These are phyloP conservation scores for Petrolisthes manimaculis DNA, from an alignment of 2,888 invertebrate genomes.

Conservation along the genomic window DNA sequence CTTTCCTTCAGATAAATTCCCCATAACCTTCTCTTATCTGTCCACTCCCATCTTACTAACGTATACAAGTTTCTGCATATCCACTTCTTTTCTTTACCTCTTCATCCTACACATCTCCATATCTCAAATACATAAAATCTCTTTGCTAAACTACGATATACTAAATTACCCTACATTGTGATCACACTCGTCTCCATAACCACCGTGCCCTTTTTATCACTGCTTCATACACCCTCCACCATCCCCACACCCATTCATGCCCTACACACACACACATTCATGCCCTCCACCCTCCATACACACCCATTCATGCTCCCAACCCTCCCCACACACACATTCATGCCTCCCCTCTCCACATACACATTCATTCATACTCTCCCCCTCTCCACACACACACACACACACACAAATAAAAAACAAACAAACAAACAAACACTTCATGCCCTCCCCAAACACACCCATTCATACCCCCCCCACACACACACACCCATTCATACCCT, in stretches of 20 bases:
- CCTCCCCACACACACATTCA: not conserved
- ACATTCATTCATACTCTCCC: not conserved
- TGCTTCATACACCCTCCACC: not conserved
- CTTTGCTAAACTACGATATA: too few relatives aligned
- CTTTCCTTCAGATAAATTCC: too few relatives aligned
- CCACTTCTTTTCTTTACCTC: too few relatives aligned
- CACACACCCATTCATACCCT: not conserved
- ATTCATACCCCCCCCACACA: not conserved
- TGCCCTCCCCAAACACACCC: not conserved
- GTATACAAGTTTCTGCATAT: too few relatives aligned
- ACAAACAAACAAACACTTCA: not conserved
- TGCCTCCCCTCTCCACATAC: not conserved
- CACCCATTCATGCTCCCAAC: not conserved
- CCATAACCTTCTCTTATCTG: too few relatives aligned
- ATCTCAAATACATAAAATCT: too few relatives aligned
- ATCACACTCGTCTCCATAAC: not conserved
- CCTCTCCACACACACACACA: not conserved
- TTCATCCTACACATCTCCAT: too few relatives aligned
- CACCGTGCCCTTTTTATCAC: not conserved
- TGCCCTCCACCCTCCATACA: not conserved
- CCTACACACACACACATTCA: not conserved
- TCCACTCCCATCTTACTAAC: too few relatives aligned
- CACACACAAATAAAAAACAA: too few relatives aligned
- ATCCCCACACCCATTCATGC: not conserved
- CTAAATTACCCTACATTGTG: not conserved